Evolutionary conservation across 2,888 invertebrate genomes (phyloP).

Genomic region (Ganaspis brasiliensis): DNA sequence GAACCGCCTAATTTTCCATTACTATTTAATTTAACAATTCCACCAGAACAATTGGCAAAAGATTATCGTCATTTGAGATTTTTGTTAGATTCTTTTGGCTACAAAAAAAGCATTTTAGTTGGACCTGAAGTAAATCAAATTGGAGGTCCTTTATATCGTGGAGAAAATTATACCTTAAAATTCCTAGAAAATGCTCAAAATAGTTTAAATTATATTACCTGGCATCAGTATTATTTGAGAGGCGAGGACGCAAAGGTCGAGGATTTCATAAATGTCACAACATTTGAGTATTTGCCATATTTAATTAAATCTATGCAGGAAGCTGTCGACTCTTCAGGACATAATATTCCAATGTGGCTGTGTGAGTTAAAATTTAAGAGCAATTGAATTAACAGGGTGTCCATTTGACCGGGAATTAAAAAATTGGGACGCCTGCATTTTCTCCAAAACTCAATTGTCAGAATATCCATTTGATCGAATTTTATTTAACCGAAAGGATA

Average conservation of each 20-base stretch:
- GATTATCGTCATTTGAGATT: constrained; percentile 84
- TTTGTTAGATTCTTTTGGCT: constrained; percentile 83
- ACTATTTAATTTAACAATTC: constrained; percentile 83
- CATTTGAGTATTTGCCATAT: constrained; percentile 83
- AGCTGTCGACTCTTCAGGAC: constrained; percentile 81
- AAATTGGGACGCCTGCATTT: too few species aligned
- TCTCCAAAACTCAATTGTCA: too few species aligned
- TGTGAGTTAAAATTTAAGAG: too few species aligned
- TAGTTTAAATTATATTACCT: constrained; percentile 84
- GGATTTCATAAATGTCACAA: constrained; percentile 86
- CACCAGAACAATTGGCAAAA: constrained; percentile 83
- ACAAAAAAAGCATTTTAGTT: constrained; percentile 83
- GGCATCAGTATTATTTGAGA: constrained; percentile 89
- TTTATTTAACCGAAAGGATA: too few species aligned
- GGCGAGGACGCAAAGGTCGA: constrained; percentile 84
- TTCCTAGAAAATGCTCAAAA: constrained; percentile 82
- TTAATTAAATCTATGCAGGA: constrained; percentile 83
- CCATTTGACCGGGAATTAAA: too few species aligned
- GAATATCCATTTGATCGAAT: too few species aligned
- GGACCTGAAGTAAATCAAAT: constrained; percentile 88
- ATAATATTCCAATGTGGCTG: constrained; percentile 85
- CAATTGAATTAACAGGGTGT: too few species aligned
- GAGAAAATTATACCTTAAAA: constrained; percentile 83
- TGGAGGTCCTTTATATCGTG: constrained; percentile 81
- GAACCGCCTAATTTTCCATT: constrained; percentile 88